These are phyloP conservation scores for Pocillopora grandis DNA, from an alignment of 92 coral and sea anemone species.

Conservation along the genomic window DNA sequence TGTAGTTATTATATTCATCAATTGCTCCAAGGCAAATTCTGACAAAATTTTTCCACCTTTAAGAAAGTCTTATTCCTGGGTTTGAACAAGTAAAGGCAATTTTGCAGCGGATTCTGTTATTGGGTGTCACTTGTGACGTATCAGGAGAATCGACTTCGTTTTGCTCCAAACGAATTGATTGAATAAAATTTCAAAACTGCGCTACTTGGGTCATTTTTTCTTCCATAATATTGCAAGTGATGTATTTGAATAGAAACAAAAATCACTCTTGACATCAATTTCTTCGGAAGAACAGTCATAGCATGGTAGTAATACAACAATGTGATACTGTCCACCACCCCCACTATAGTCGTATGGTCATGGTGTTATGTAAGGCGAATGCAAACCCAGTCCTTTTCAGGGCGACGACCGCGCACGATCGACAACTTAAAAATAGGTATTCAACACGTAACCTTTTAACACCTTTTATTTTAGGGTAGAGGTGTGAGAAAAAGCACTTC, in stretches of 20 bases:
- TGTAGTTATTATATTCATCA: background rate
- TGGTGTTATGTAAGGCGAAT: too few relatives aligned
- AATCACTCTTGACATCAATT: too few relatives aligned
- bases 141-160: background rate
- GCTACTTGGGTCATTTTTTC: background rate
- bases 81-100: background rate
- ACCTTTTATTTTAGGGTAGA: too few relatives aligned
- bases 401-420: too few relatives aligned
- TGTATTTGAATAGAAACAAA: background rate
- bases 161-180: background rate
- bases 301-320: too few relatives aligned
- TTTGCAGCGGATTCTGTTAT: background rate
- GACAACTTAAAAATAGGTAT: too few relatives aligned
- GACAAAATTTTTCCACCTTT: background rate
- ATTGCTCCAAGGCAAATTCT: background rate
- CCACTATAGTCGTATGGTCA: too few relatives aligned
- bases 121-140: background rate
- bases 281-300: too few relatives aligned
- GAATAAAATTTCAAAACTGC: conserved; percentile 12
- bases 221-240: background rate
- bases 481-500: too few relatives aligned
- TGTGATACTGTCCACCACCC: too few relatives aligned
- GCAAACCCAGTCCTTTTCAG: too few relatives aligned
- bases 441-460: too few relatives aligned
- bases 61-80: background rate